Percentiles rank a stretch among this genome's conserved stretches.
These are phyloP conservation scores for Oceanites oceanicus DNA, from an alignment of 2,113 vertebrate species.

Conservation along the genomic window DNA sequence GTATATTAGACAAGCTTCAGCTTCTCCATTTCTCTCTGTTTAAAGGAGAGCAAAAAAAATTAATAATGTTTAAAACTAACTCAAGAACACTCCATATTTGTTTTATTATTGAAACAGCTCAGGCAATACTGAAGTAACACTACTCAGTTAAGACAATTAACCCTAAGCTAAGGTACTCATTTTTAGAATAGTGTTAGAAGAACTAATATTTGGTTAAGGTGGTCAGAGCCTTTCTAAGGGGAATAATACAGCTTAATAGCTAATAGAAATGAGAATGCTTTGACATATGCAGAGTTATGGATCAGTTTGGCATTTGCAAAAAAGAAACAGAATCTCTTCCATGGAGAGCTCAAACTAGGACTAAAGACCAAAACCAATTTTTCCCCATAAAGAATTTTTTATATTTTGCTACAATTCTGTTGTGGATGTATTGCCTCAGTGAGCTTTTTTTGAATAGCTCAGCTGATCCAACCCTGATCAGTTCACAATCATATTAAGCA, in stretches of 20 bases:
- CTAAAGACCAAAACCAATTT: background rate
- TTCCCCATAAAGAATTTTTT: background rate
- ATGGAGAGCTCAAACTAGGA: background rate
- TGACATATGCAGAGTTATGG: background rate
- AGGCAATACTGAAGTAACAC: background rate
- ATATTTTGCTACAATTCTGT: background rate
- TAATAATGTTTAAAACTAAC: background rate
- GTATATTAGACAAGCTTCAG: background rate
- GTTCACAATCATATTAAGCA: background rate
- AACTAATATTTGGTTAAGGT: background rate
- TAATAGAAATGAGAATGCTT: background rate
- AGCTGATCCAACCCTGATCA: background rate
- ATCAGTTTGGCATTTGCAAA: background rate
- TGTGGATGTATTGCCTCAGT: background rate
- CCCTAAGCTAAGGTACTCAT: background rate
- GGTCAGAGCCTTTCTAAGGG: background rate
- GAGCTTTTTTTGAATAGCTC: background rate
- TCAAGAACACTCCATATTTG: background rate
- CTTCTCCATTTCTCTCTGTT: background rate
- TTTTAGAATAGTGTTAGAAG: background rate
- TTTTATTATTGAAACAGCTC: background rate
- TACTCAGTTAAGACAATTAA: background rate
- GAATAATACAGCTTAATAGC: background rate
- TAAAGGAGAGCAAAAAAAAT: background rate
- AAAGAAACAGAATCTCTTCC: background rate